Base-by-base conservation (phyloP, 2,888 invertebrate genomes). In the Nomada flava region DNA sequence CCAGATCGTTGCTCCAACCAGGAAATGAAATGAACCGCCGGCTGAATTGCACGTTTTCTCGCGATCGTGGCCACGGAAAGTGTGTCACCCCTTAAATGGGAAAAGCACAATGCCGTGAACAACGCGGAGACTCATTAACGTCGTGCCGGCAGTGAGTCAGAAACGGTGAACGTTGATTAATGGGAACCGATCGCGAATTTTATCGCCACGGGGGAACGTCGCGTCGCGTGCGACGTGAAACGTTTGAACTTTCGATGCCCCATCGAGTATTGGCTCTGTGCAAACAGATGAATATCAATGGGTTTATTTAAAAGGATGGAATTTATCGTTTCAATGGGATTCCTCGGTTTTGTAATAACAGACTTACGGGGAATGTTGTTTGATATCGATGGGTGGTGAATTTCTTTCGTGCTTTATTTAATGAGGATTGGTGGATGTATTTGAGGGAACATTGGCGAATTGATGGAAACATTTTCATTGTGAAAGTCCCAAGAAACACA, bases 1-100 rank as follows among this genome's bases (percentile, higher is more conserved):
- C 85, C 84, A 83, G 90, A 91, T 91, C 89, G 88, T 92, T 92
- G 91, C 91, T 90, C 88, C 89, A 91, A 92, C 91, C 93, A 92
- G 92, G 93, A 92, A 93, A 92, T 89, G 89, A 90, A 91, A 90
- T 83, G 86, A 74, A 87, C 83, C 86, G 82, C 79, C 82, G 88
- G 88, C 82, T 70, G 90, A 91, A 91, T 92, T 91, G 91, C 91
- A 91, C 89, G 91, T 90, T 92, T 92, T 92, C 90, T 88, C 90
- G 91, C 87, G 90, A 76, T 80, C 85, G 77, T 90, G 89, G 86
- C 90, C 26, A 57, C 74, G 80, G 89, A 89, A 91, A 91, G 89
- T 90, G 88, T 90, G 90, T 87, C 91, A 60, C 67, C 82, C 80
- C 90, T 76, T 74, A 83, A 89, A 86, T 81, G 84, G 85, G 80